These are phyloP conservation scores for Drosophila ambigua DNA, from an alignment of 1,140 invertebrate species.

Conservation along the genomic window DNA sequence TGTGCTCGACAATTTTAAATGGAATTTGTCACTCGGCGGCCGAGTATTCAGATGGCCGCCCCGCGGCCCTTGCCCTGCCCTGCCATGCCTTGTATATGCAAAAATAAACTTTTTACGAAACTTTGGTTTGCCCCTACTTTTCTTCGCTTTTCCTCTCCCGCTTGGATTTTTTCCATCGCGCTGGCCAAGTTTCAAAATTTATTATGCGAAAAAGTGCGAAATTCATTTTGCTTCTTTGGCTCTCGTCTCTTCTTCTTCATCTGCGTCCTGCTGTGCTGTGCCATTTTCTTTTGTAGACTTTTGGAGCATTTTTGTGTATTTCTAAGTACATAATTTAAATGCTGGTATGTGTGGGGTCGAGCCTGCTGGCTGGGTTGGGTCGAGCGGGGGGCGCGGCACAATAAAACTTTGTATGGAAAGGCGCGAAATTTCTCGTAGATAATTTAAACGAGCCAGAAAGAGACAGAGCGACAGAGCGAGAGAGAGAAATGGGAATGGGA, in stretches of 20 bases:
- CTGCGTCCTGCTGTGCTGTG: constrained; percentile 66
- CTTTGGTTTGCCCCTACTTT: constrained; percentile 56
- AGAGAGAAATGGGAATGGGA: not conserved
- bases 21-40: constrained; percentile 80
- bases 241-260: constrained; percentile 36
- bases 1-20: constrained; percentile 82
- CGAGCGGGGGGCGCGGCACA: constrained; percentile 40
- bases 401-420: constrained; percentile 78
- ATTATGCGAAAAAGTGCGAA: constrained; percentile 84
- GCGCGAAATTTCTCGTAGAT: constrained; percentile 76
- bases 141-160: constrained; percentile 22
- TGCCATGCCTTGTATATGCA: constrained; percentile 64
- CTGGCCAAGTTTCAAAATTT: constrained; percentile 81
- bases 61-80: not conserved
- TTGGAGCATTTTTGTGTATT: constrained; percentile 77
- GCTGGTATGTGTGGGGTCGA: constrained; percentile 47
- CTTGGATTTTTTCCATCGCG: constrained; percentile 53
- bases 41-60: constrained; percentile 31
- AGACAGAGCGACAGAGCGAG: not conserved
- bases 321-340: constrained; percentile 83
- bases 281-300: constrained; percentile 80
- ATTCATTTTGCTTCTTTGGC: constrained; percentile 77
- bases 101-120: constrained; percentile 82
- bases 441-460: constrained; percentile 68
- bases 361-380: not conserved